Conservation (phyloP, 2,113 vertebrate species). For the Meles meles region DNA sequence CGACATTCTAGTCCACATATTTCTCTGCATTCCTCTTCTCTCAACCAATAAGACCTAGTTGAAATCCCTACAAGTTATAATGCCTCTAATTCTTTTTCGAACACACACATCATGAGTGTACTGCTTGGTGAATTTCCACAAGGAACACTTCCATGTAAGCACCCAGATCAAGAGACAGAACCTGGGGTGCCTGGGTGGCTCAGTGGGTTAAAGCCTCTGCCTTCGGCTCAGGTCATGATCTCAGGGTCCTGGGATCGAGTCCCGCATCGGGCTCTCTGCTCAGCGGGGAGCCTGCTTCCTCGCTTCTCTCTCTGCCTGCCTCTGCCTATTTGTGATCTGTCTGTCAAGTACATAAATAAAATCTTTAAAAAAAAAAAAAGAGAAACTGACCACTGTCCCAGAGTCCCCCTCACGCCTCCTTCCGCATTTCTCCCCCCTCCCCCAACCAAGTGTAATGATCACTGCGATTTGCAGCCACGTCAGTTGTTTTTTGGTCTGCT, state of each 20-base stretch:
- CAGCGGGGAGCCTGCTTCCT: no score
- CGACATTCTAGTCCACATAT: neutral
- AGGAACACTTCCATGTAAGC: neutral
- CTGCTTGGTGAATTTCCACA: neutral
- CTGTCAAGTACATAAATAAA: no score
- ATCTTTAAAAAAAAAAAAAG: no score
- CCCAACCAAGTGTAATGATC: neutral
- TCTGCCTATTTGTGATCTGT: no score
- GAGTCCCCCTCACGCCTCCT: neutral
- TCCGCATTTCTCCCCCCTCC: neutral
- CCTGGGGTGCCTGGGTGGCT: no score
- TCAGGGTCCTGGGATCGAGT: no score
- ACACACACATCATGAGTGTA: neutral
- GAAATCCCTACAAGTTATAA: neutral
- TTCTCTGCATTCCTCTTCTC: conserved; percentile 4
- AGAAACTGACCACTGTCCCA: neutral
- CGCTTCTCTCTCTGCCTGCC: no score
- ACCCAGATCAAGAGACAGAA: neutral
- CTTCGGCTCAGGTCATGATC: no score
- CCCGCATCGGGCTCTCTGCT: no score
- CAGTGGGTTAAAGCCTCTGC: no score
- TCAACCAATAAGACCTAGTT: neutral
- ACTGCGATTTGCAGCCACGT: neutral
- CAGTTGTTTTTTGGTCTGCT: neutral
- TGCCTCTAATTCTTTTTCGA: neutral